A percentile compares a stretch with the other conserved stretches of the same genome.
Evolutionary conservation across 2,797 vertebrate species (phyloP).

Genomic region (Garrulus glandarius): DNA sequence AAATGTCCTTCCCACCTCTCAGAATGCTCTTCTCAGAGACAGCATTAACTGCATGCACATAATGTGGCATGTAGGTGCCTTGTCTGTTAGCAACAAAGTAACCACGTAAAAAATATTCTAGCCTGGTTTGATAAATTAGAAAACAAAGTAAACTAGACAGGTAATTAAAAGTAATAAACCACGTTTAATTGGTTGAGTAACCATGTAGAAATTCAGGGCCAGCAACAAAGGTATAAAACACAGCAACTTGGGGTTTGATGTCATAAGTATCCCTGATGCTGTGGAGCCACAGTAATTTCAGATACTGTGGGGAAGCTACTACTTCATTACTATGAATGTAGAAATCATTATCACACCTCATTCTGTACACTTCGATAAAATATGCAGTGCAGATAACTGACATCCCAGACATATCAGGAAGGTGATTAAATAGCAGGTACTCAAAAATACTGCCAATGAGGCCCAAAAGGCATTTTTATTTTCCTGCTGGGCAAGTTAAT

Average conservation of each 20-base stretch:
- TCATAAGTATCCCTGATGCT: constrained; percentile 32
- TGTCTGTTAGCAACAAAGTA: background rate
- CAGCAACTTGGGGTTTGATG: constrained; percentile 1
- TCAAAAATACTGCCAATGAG: constrained; percentile 19
- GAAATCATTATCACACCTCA: constrained; percentile 61
- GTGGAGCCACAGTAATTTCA: constrained; percentile 42
- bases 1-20: background rate
- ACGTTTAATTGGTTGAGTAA: constrained; percentile 65
- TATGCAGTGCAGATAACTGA: constrained; percentile 4
- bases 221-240: constrained; percentile 37
- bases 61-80: background rate
- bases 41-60: background rate
- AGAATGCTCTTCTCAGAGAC: background rate
- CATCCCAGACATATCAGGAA: background rate
- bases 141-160: constrained; percentile 42
- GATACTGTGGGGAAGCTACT: constrained; percentile 16
- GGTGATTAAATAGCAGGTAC: constrained; percentile 32
- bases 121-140: constrained; percentile 12
- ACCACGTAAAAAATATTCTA: background rate
- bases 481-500: constrained; percentile 26
- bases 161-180: constrained; percentile 65
- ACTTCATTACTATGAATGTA: constrained; percentile 47
- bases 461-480: constrained; percentile 41
- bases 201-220: constrained; percentile 53
- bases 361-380: constrained; percentile 41